phyloP scores from a whole-genome alignment of 2,888 invertebrate species.

The Hirtodrosophila confusa region DNA sequence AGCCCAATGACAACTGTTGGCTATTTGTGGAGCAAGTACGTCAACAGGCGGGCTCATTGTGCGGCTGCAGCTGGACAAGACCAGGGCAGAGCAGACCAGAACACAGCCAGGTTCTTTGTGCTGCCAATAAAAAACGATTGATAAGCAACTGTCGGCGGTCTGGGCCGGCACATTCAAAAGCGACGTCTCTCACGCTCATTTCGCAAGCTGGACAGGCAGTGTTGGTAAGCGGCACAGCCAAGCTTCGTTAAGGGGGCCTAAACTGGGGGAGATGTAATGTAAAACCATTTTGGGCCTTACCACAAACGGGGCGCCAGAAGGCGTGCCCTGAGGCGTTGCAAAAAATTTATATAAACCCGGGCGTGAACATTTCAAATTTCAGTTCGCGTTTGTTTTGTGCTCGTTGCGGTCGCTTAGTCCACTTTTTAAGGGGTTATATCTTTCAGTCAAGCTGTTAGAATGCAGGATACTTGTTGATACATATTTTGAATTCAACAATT shows the following conservation, averaged over 20 bases:
- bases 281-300: constrained; percentile 68
- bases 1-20: constrained; percentile 39
- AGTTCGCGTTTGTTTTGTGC: constrained; percentile 68
- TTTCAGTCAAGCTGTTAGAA: constrained; percentile 1
- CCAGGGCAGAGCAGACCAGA: constrained; percentile 22
- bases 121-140: constrained; percentile 42
- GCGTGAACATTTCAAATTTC: constrained; percentile 56
- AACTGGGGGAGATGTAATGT: constrained; percentile 57
- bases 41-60: constrained; percentile 35
- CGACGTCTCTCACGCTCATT: constrained; percentile 49
- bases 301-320: constrained; percentile 34
- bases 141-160: constrained; percentile 54
- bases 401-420: constrained; percentile 58
- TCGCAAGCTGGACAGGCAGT: constrained; percentile 51
- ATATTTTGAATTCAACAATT: too few species aligned
- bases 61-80: constrained; percentile 33
- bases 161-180: constrained; percentile 44
- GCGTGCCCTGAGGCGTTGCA: constrained; percentile 26
- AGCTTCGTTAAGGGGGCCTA: constrained; percentile 15
- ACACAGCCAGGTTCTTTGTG: constrained; percentile 34
- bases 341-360: constrained; percentile 73
- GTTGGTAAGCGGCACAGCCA: constrained; percentile 61
- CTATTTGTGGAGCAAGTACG: constrained; percentile 48
- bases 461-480: constrained; percentile 12
- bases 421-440: too few species aligned